Base-by-base conservation (phyloP, 2,113 vertebrate genomes). In the Oncorhynchus clarkii region DNA sequence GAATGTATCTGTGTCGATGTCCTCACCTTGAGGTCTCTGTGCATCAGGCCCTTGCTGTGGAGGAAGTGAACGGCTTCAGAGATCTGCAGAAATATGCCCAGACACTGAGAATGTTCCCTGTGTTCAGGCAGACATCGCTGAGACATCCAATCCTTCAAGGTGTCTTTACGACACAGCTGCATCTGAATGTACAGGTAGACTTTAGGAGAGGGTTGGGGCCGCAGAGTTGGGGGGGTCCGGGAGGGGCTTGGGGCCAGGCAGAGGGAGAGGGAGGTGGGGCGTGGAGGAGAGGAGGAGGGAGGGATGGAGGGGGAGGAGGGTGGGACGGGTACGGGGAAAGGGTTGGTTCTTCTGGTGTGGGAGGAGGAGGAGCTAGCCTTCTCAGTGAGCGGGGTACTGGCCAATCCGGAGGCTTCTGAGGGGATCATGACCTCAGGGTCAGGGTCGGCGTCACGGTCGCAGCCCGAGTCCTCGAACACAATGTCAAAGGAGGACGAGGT, bases 181-280 rank as follows among this genome's bases (percentile, higher is more conserved):
- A 99, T 99, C 91, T 99, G 98, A 80, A 99, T 99, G 89, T 99
- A 99, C 78, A 99, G 93, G 81, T 98, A 99, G 57, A 99, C 93
- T 88, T 99, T 99, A 0, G 97, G 98, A 0, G 96, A 97, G 16
- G 93, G 89, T 68, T 89, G 92, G 75, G 93, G 91, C 31, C 96
- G 93, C 88, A 93, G 76, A 87, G 88, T 60, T 1, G 78, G 82
- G 71, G 24, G 22, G 5, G 77, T 6, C 18, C 78, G 76, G 79
- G 86, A 88, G 90, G 88, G 93, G 71, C 91, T 89, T 67, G 95
- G 86, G 70, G 94, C 95, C 87, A 99, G 84, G 68, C 92, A 92
- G 57, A 98, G 92, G 6, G 95, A 94, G 66, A 98, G 92, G 5
- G 95, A 94, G 66, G 95, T 96, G 6, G 97, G 97, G 69, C 97